Base-by-base conservation (phyloP, 1,140 invertebrate genomes). In the Archegozetes longisetosus region DNA sequence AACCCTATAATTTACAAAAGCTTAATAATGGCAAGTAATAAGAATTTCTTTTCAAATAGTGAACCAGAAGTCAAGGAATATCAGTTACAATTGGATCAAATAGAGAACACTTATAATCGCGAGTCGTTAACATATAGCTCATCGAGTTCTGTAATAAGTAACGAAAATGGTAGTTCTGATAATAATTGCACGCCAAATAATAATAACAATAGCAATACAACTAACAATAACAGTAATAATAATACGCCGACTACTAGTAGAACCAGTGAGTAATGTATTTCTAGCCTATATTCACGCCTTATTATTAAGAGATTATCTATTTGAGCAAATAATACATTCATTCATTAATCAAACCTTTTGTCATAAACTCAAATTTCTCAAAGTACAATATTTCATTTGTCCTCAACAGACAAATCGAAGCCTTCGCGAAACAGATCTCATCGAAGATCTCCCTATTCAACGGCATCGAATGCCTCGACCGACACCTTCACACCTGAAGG, bases 71-170 rank as follows among this genome's bases (percentile, higher is more conserved):
- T 20, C 20, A 3, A 25, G 2, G 47, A 58, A 46, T 49, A 46
- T 46, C 57, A 58, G 23, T 23, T 58, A 1, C 47, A 50, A 46
- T 17, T 58, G 13, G 57, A 58, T 26, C 57, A 58, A 51, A 57
- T n/a, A 13, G 50, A 52, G 20, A 28, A n/a, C 22, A 6, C 4
- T 52, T 52, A 6, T n/a, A 23, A 14, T 28, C 50, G 27, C 6
- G 50, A 23, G n/a, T 9, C 27, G 4, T 14, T 28, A 52, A n/a
- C 6, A 6, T 32, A 25, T 17, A 29, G 3, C 14, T 27, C 53
- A 47, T n/a, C 2, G 1, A 47, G 17, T n/a, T n/a, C n/a, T 52
- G 22, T 6, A 6, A 52, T 6, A 6, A 52, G 50, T n/a, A 52
- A 25, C 20, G 27, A 52, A 6, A 52, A 28, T 28, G n/a, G 20